These are phyloP conservation scores for Riparia riparia DNA, from an alignment of 2,113 vertebrate species.

Conservation along the genomic window DNA sequence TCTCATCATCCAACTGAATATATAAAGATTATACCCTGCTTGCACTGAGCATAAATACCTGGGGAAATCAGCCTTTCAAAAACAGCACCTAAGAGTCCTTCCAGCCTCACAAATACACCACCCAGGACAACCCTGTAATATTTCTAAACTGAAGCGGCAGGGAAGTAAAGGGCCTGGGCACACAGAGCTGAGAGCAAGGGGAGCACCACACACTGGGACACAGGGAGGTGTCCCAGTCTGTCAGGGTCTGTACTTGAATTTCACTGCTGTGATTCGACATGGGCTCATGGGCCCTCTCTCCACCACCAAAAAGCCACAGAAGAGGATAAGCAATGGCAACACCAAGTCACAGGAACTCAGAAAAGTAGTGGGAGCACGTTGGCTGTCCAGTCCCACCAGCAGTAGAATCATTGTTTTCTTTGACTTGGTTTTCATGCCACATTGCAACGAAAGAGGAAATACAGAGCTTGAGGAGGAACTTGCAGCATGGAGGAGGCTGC, in stretches of 20 bases:
- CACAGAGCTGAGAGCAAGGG: background rate
- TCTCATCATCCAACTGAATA: background rate
- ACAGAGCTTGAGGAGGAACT: background rate
- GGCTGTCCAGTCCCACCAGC: background rate
- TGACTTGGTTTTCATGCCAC: background rate
- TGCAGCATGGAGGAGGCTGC: background rate
- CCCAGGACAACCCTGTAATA: background rate
- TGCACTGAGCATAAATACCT: background rate
- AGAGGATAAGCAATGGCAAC: background rate
- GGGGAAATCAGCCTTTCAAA: background rate
- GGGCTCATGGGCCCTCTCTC: background rate
- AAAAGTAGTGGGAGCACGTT: fast-evolving
- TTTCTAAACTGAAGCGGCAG: background rate
- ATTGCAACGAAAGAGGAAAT: background rate
- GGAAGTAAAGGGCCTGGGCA: background rate
- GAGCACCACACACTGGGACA: fast-evolving
- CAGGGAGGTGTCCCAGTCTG: background rate
- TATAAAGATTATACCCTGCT: background rate
- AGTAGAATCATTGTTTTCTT: background rate
- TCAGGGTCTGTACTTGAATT: fast-evolving
- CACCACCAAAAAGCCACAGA: background rate
- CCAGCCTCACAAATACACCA: background rate
- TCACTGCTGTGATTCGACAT: fast-evolving
- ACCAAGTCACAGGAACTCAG: background rate
- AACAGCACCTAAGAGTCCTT: background rate